Evolutionary conservation across 1,140 invertebrate genomes (phyloP), one percentile per base, ranked within the genome.

Genomic region (Teleogryllus occipitalis): DNA sequence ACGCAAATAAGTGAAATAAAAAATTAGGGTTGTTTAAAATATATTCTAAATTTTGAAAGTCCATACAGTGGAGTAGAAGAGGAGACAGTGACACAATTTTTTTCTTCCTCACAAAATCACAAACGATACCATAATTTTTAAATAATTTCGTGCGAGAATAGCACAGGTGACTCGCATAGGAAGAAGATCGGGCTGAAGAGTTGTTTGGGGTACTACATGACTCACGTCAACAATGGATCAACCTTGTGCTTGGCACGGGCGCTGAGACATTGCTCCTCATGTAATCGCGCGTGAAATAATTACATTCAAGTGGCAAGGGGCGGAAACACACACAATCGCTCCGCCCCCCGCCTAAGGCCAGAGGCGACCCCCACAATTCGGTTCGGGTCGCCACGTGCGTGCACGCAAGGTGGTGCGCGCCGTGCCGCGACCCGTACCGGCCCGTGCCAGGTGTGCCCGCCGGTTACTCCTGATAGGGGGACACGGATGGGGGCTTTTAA

Each of bases 1-100:
- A 85, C 89, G 86, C 85, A 75, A 77, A 82, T 84, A 79, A 39
- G 27, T 39, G 27, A 80, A 79, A 74, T 47, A 3, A 65, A 65
- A n/a, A 65, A 65, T 65, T 65, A 65, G 27, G 27, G 1, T 39
- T 39, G 27, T 39, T 39, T 39, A 39, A 39, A 2, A 39, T 39
- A 39, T 39, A 39, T 39, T 39, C 27, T 39, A 5, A 39, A 39
- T 39, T 39, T 2, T 39, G 27, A 39, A 39, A 39, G 1, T 39
- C 27, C 27, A 39, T 39, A 39, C 27, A 39, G 27, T 39, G 27
- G 27, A 5, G 27, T 39, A 39, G 1, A 39, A 39, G 27, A 5
- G 27, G 5, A 39, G 27, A 39, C 27, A 39, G 27, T 39, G 27
- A 39, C 27, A 39, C 5, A 39, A 39, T 39, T 39, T 39, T 39